phyloP scores from a whole-genome alignment of 2,797 vertebrate genomes.

The Parauchenoglanis punctatus region DNA sequence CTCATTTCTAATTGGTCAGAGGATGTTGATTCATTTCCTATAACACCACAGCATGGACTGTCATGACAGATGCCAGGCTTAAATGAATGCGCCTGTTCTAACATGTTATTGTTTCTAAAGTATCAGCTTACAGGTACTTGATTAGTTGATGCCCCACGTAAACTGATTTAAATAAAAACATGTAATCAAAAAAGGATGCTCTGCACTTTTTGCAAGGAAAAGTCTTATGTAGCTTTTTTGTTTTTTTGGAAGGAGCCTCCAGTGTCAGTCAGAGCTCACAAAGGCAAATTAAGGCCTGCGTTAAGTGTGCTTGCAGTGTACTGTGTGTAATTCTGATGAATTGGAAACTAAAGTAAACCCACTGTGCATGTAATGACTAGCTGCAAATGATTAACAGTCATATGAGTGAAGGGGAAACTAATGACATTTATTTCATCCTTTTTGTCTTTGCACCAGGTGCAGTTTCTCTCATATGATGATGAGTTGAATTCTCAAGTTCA shows the following conservation, averaged over 20 bases:
- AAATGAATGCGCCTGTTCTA: not conserved
- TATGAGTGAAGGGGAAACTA: slow-evolving; percentile 62
- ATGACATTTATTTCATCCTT: slow-evolving; percentile 75
- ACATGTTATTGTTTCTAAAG: not conserved
- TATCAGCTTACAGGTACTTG: not conserved
- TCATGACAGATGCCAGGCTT: not conserved
- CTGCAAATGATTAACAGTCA: slow-evolving; percentile 54
- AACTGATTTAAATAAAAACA: not conserved
- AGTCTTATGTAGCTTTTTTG: not conserved
- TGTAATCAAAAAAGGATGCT: not conserved
- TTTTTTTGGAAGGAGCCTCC: not conserved
- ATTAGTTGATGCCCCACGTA: too few relatives aligned
- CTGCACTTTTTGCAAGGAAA: not conserved
- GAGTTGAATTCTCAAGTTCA: slow-evolving; percentile 79
- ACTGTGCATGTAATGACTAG: slow-evolving; percentile 53
- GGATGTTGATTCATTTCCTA: not conserved
- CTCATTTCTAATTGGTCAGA: not conserved
- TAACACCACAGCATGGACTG: not conserved
- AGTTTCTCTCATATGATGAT: slow-evolving; percentile 81
- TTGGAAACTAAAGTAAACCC: slow-evolving; percentile 50
- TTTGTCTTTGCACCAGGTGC: slow-evolving; percentile 78
- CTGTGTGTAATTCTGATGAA: slow-evolving; percentile 37
- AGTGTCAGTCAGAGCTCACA: not conserved
- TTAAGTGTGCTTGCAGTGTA: slow-evolving; percentile 9
- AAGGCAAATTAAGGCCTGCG: slow-evolving; percentile 53